These are phyloP conservation scores for Hemicrepidius hirtus DNA, from an alignment of 2,888 invertebrate genomes.

Conservation along the genomic window DNA sequence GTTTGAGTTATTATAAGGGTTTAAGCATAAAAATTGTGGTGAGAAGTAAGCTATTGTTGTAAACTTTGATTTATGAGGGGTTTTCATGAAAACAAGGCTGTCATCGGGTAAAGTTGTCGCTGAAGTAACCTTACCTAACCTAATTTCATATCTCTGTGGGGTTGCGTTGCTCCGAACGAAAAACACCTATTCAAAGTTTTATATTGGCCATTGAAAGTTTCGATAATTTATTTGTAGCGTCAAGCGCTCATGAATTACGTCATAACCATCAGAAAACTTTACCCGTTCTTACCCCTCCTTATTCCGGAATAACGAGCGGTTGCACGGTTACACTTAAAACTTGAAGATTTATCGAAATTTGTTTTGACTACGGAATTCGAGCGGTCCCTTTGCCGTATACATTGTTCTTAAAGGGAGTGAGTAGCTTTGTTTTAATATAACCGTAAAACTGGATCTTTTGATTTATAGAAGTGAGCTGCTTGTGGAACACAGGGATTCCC, in stretches of 20 bases:
- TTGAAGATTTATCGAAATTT: slow-evolving; percentile 44
- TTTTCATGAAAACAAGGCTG: slow-evolving; percentile 49
- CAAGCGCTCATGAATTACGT: slow-evolving; percentile 49
- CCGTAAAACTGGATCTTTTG: slow-evolving; percentile 44
- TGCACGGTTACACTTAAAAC: slow-evolving; percentile 34
- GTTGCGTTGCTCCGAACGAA: slow-evolving; percentile 42
- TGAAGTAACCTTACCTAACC: slow-evolving; percentile 49
- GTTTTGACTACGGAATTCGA: slow-evolving; percentile 24
- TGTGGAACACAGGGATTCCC: slow-evolving; percentile 47
- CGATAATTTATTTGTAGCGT: slow-evolving; percentile 54
- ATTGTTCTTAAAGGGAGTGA: slow-evolving; percentile 33
- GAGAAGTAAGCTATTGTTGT: slow-evolving; percentile 40
- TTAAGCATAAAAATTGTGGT: slow-evolving; percentile 38
- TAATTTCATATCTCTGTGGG: slow-evolving; percentile 48
- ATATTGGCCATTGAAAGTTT: slow-evolving; percentile 53
- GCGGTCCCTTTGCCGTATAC: slow-evolving; percentile 10
- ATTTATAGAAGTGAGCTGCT: slow-evolving; percentile 44
- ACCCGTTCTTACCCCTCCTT: not conserved
- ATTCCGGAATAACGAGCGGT: slow-evolving; percentile 42
- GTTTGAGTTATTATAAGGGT: slow-evolving; percentile 8
- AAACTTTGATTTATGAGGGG: slow-evolving; percentile 50
- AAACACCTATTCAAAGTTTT: slow-evolving; percentile 54
- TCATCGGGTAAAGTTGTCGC: slow-evolving; percentile 48
- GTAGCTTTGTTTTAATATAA: slow-evolving; percentile 46
- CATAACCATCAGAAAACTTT: slow-evolving; percentile 45